Base-by-base conservation (phyloP, 2,113 vertebrate genomes). In the Periophthalmus modestus region DNA sequence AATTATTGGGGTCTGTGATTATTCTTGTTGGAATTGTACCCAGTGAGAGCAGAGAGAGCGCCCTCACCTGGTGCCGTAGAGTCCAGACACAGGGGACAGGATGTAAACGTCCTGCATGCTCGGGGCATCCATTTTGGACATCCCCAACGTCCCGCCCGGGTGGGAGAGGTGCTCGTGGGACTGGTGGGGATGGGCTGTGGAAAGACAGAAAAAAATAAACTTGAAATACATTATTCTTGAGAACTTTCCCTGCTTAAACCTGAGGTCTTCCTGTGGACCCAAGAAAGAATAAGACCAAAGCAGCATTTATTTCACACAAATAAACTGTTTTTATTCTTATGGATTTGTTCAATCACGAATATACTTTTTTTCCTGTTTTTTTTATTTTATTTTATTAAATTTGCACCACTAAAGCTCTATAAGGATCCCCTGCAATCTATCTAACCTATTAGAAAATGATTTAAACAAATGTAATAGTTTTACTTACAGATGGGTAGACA, bases 101-200 rank as follows among this genome's bases (percentile, higher is more conserved):
- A 96, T 96, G 70, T 96, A 96, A 72, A 96, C 94, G 15, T 96
- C 95, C 79, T 96, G 95, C 79, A 96, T 94, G 4, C 91, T 92
- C 0, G 94, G 95, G 73, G 87, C 92, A 28, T 96, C 95, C 86
- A 95, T 93, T 85, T 95, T 95, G 73, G 95, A 91, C 91, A 96
- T 89, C 48, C 95, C 95, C 88, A 96, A 91, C 1, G 95, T 96
- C 19, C 93, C 94, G 3, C 89, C 95, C 0, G 95, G 14, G 95
- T 96, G 1, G 94, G 95, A 12, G 94, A 95, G 34, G 92, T 93
- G 84, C 94, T 96, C 19, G 94, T 95, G 67, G 93, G 93, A 75
- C 93, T 94, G 82, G 93, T 95, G 71, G 94, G 93, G 81, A 95
- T 87, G 71, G 95, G 94, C 96, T 98, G 88, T 12, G 75, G 21